These are phyloP conservation scores for Seriola quinqueradiata DNA, from an alignment of 2,113 vertebrate species.

Conservation along the genomic window DNA sequence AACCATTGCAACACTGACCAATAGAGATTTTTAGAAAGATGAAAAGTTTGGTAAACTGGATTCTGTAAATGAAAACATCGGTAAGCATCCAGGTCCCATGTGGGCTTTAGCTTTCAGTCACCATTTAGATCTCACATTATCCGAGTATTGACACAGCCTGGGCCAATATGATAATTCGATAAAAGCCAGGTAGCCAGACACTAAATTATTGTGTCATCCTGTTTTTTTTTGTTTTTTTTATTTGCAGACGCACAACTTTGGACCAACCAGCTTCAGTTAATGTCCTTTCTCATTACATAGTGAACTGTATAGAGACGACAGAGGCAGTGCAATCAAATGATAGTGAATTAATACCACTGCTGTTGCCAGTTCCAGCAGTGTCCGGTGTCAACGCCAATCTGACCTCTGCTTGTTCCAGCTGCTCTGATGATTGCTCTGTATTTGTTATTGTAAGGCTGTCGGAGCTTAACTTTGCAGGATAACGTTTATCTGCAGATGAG, in stretches of 20 bases:
- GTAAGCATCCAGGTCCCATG: background rate
- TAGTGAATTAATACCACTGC: background rate
- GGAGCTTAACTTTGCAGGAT: slow-evolving; percentile 1
- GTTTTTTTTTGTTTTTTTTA: background rate
- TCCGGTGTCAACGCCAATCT: slow-evolving; percentile 3
- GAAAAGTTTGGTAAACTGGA: background rate
- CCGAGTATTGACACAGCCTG: no score
- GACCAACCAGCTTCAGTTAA: background rate
- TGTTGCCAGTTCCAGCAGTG: slow-evolving; percentile 7
- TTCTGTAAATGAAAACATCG: no score
- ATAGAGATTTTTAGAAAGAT: no score
- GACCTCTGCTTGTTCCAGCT: slow-evolving; percentile 21
- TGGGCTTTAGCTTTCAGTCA: no score
- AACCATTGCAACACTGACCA: background rate
- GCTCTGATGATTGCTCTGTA: background rate
- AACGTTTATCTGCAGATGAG: slow-evolving; percentile 29
- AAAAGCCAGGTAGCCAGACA: no score
- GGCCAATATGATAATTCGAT: no score
- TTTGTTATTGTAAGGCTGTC: slow-evolving; percentile 26
- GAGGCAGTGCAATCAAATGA: background rate
- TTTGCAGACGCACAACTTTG: background rate
- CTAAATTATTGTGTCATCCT: no score
- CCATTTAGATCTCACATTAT: no score
- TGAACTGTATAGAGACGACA: background rate
- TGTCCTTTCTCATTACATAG: background rate